Base-by-base conservation (phyloP, 2,888 invertebrate species). In the Phaonia tiefii region DNA sequence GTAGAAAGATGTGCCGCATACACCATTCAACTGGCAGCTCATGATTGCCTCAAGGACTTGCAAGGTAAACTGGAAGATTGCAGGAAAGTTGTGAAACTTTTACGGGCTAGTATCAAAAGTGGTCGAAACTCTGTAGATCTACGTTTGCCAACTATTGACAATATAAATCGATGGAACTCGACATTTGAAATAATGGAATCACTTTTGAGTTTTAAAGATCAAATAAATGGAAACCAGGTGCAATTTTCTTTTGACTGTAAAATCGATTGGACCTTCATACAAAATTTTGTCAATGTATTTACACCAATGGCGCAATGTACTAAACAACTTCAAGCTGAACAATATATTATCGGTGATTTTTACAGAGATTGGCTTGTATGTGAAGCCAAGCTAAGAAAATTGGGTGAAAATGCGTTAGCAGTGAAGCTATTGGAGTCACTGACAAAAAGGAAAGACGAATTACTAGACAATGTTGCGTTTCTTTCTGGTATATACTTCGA, bases 381-480 rank as follows among this genome's bases (percentile, higher is more conserved):
- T n/a, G n/a, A n/a, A n/a, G n/a, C n/a, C n/a, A n/a, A n/a, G n/a
- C n/a, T n/a, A 42, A 42, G 42, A 42, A 42, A 42, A 13, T 42
- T 42, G 42, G n/a, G n/a, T 42, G 10, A 10, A 42, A 42, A 42
- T n/a, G n/a, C 13, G 42, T 13, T 13, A 13, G 42, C 42, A n/a
- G n/a, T 13, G n/a, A n/a, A 42, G 10, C n/a, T 42, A 42, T n/a
- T 13, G 10, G 13, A 42, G 10, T 31, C 60, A 60, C 31, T 60
- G 31, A 37, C 8, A 60, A 60, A 15, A 60, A 31, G 60, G 37
- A 60, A 37, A 37, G 37, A n/a, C 15, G 37, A 60, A 37, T 37
- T 60, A 37, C 60, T 60, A 13, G 60, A 60, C 15, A 31, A 60
- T 37, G n/a, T 37, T 60, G 31, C 60, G 37, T 60, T n/a, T n/a